Evolutionary conservation across 2,113 vertebrate species (phyloP), one percentile per base, ranked within the genome.

Genomic region (Columba livia): DNA sequence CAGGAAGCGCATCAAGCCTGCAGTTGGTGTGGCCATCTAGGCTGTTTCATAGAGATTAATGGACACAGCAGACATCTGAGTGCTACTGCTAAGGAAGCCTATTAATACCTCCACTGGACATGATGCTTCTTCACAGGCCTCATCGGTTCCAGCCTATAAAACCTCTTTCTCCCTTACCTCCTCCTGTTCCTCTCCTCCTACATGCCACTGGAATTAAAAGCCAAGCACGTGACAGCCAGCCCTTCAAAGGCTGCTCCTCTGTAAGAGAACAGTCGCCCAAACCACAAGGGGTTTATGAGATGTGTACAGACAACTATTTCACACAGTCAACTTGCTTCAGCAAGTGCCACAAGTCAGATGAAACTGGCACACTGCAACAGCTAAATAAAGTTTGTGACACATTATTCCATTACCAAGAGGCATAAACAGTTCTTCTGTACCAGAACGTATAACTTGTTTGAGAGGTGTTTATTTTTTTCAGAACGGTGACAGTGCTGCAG

Each of bases 311-410:
- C n/a, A 93, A 70, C 84, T 87, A 82, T 56, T 93, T 31, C 47
- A 34, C 20, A 6, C 57, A 80, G 66, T 48, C 80, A 93, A 61
- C 31, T 61, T 77, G 38, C 70, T 95, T 42, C 62, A 88, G 54
- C 42, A 79, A 79, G 58, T 10, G 25, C 81, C 56, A 14, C 38
- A 71, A 44, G 61, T 42, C 89, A 57, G 78, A 60, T 54, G 53
- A 71, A 86, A 70, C 31, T 44, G 81, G 61, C 71, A 83, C n/a
- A 48, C 47, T 90, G 53, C 73, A 90, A 61, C 24, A 94, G 53
- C 90, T 94, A 86, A 95, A 95, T 61, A 79, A 92, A 96, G 78
- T 70, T 83, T 54, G 58, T 93, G 94, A 93, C 84, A 81, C 40
- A 40, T 81, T 65, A 82, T 61, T 95, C 91, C 77, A 87, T 74